phyloP scores from a whole-genome alignment of 2,797 vertebrate species.

The Staurois parvus region DNA sequence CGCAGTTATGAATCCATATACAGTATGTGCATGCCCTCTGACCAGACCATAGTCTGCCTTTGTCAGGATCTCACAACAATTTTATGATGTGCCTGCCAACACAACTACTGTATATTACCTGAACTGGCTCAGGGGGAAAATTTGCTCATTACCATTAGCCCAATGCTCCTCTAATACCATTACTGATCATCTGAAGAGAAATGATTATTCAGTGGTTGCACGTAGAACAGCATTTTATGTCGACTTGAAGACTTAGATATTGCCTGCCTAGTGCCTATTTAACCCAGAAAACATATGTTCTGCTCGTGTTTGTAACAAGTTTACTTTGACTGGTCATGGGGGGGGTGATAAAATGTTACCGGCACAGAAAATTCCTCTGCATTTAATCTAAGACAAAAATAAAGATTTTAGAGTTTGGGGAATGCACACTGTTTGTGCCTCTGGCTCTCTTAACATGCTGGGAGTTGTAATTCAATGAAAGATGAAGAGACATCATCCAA shows the following conservation, averaged over 20 bases:
- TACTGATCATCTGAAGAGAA: background rate
- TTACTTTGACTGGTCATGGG: background rate
- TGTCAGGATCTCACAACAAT: too few relatives aligned
- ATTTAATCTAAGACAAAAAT: too few relatives aligned
- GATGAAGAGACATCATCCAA: background rate
- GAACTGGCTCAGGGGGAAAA: too few relatives aligned
- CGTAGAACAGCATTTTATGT: background rate
- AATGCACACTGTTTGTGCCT: background rate
- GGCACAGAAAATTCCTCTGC: too few relatives aligned
- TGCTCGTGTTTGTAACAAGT: background rate
- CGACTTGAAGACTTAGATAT: background rate
- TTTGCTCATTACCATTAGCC: too few relatives aligned
- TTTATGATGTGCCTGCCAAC: too few relatives aligned
- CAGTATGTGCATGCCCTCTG: too few relatives aligned
- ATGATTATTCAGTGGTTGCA: background rate
- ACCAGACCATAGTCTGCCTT: too few relatives aligned
- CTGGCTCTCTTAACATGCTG: background rate
- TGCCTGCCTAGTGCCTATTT: background rate
- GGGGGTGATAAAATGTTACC: too few relatives aligned
- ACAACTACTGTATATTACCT: too few relatives aligned
- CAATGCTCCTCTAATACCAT: background rate
- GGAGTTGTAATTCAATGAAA: background rate
- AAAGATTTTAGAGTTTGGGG: too few relatives aligned
- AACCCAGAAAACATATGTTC: background rate
- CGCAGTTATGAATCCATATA: too few relatives aligned